phyloP scores from a whole-genome alignment of 2,888 invertebrate species.

The Hyles lineata region DNA sequence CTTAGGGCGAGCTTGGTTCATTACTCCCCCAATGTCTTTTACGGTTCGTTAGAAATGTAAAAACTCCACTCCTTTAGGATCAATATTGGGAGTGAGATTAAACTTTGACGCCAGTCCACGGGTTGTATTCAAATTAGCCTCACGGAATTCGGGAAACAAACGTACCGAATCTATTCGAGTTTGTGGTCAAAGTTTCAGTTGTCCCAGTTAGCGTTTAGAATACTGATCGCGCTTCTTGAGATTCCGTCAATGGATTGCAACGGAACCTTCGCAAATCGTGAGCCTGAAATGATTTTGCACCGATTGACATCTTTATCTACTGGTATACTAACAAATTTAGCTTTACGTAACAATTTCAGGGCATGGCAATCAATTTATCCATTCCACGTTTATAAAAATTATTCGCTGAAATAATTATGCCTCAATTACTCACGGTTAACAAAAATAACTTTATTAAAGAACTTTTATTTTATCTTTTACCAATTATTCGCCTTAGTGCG shows the following conservation, averaged over 20 bases:
- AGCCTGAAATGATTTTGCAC: not conserved
- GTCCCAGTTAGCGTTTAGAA: conserved; percentile 49
- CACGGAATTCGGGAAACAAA: conserved; percentile 57
- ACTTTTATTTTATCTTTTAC: no score
- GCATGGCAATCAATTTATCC: not conserved
- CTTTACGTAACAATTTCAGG: not conserved
- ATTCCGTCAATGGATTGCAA: conserved; percentile 34
- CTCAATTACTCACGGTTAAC: no score
- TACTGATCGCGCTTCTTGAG: conserved; percentile 48
- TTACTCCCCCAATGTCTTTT: conserved; percentile 58
- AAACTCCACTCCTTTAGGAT: conserved; percentile 68
- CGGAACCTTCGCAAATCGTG: not conserved
- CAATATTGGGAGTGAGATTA: conserved; percentile 69
- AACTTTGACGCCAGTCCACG: conserved; percentile 61
- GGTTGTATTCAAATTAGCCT: conserved; percentile 63
- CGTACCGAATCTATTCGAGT: conserved; percentile 51
- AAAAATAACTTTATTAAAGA: no score
- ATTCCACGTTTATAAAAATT: not conserved
- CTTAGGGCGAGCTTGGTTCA: conserved; percentile 51
- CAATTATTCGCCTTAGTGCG: no score
- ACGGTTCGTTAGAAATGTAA: conserved; percentile 74
- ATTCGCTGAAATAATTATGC: no score
- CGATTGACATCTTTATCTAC: conserved; percentile 7
- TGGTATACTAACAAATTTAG: not conserved
- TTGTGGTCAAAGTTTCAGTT: conserved; percentile 57